phyloP scores from a whole-genome alignment of 2,888 invertebrate genomes.

The Oithona nana region DNA sequence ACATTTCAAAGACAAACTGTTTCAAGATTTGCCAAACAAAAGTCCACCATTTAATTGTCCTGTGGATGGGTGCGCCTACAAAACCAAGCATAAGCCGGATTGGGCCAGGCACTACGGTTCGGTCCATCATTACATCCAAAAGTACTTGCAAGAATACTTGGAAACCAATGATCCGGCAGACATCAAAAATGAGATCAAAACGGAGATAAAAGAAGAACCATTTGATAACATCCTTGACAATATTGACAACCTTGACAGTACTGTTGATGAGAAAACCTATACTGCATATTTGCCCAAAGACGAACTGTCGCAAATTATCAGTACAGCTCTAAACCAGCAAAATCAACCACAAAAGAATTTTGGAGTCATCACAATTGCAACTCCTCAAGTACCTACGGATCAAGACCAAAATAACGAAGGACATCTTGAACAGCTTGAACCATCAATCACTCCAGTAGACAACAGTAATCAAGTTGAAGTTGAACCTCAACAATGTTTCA shows the following conservation, averaged over 20 bases:
- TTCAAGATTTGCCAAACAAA: background rate
- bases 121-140: conserved; percentile 11
- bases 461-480: no score
- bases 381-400: background rate
- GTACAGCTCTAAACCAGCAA: background rate
- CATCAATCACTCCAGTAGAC: no score
- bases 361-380: background rate
- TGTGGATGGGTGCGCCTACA: conserved; percentile 7
- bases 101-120: conserved; percentile 17
- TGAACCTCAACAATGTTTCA: background rate
- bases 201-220: background rate
- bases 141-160: conserved; percentile 10
- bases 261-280: background rate
- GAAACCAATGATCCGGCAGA: no score
- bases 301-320: background rate
- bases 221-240: no score
- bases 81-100: conserved; percentile 16
- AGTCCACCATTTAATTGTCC: conserved; percentile 14
- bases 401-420: background rate
- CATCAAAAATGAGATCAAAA: background rate
- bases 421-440: no score
- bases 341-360: background rate
- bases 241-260: background rate
- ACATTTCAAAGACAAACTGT: conserved; percentile 16
- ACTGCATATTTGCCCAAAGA: background rate